Evolutionary conservation across 1,140 invertebrate species (phyloP), one percentile per base, ranked within the genome.

Genomic region (Heliothis subflexa): DNA sequence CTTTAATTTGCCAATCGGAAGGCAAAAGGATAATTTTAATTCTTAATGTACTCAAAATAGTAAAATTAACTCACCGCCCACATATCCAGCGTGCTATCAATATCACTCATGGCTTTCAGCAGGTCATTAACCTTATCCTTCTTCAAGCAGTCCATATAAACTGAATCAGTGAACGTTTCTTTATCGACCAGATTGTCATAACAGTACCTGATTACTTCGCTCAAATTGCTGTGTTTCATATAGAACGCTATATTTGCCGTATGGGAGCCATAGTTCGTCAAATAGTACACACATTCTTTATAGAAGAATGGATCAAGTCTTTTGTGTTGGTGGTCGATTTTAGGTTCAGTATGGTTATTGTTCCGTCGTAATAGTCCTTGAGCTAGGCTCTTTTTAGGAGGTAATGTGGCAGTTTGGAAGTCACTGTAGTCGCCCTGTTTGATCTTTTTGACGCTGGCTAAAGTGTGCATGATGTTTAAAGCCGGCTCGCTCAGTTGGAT

Each of bases 201-300:
- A 57, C 96, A 96, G 79, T 97, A 97, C 5, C 92, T 89, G 0
- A 97, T 87, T 2, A 96, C 96, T 21, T 96, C 95, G 0, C 91
- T 86, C 33, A 96, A 89, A 75, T 96, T 95, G 21, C 95, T 95
- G 18, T 97, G 96, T 74, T 96, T 96, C 74, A 97, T 93, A 73
- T 97, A 96, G 85, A 97, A 98, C 59, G 96, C 95, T 21, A 97
- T 94, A n/a, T 97, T 96, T 4, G 96, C 96, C 1, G 95, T 93
- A 79, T 96, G 95, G 21, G 96, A 97, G 4, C 97, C 97, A 86
- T 97, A 98, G 68, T 95, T 96, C 0, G 95, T 93, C 5, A 98
- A 90, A 91, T 98, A 97, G 87, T 97, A 97, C 0, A 97, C 85
- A 82, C 96, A 97, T 88, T 97, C 97, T 64, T 96, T 95, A 82